Evolutionary conservation across 2,797 vertebrate species (phyloP).

Genomic region (Cyclopterus lumpus): DNA sequence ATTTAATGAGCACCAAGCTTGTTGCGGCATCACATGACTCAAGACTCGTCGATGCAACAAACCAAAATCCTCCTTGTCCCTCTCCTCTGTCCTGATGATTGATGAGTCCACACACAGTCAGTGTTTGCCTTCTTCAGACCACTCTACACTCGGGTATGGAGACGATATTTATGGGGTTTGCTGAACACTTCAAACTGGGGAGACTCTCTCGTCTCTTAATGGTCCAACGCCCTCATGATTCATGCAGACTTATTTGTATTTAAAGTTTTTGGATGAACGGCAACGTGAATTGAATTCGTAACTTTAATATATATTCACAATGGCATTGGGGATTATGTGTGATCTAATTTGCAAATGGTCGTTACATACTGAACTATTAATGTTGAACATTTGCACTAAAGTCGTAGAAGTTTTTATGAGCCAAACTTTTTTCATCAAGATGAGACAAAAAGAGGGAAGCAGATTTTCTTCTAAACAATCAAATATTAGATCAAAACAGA

Average conservation of each 20-base stretch:
- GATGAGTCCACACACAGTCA: conserved; percentile 65
- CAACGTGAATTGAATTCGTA: background rate
- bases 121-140: conserved; percentile 73
- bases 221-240: background rate
- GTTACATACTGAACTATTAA: background rate
- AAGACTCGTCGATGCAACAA: background rate
- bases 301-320: background rate
- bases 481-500: background rate
- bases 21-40: background rate
- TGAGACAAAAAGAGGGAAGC: background rate
- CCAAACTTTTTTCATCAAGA: background rate
- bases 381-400: background rate
- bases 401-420: background rate
- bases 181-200: conserved; percentile 70
- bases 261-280: background rate
- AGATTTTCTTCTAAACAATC: background rate
- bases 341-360: background rate
- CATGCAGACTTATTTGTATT: background rate
- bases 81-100: conserved; percentile 63
- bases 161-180: conserved; percentile 78
- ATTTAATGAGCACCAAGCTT: background rate
- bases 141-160: conserved; percentile 45
- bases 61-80: conserved; percentile 13
- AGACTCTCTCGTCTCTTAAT: conserved; percentile 23
- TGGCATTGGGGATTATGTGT: background rate